phyloP scores from a whole-genome alignment of 2,113 vertebrate genomes.

The Mellivora capensis region DNA sequence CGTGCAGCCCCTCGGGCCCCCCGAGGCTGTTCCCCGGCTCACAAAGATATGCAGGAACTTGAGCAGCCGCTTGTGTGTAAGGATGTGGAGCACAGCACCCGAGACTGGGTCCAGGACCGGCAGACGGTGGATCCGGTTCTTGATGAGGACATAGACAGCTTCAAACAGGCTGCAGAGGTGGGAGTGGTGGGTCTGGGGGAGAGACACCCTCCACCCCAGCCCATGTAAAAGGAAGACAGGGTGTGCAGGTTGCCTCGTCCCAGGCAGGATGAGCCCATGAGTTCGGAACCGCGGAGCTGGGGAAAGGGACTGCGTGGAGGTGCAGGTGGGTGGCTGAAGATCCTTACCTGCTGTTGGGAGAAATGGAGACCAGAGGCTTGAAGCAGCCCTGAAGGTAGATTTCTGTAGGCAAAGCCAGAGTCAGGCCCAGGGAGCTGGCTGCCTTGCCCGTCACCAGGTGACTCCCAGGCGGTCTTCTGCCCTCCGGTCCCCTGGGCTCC shows the following conservation, averaged over 20 bases:
- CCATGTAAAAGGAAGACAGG: not conserved
- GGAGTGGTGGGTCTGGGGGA: not conserved
- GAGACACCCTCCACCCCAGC: not conserved
- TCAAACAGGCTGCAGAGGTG: conserved; percentile 91
- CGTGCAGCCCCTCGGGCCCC: not conserved
- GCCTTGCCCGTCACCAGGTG: not conserved
- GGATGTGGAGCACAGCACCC: conserved; percentile 92
- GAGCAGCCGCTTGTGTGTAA: conserved; percentile 97
- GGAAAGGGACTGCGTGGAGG: not conserved
- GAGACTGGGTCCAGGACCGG: conserved; percentile 94
- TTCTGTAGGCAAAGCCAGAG: conserved; percentile 81
- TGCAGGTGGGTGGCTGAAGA: not conserved
- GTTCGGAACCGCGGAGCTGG: not conserved
- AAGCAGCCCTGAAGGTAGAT: conserved; percentile 91
- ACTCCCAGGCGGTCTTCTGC: not conserved
- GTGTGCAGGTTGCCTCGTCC: not conserved
- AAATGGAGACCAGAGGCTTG: conserved; percentile 90
- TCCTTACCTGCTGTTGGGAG: conserved; percentile 90
- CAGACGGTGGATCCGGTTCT: conserved; percentile 96
- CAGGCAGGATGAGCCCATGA: not conserved
- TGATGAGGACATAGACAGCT: conserved; percentile 93
- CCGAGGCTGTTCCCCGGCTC: not conserved
- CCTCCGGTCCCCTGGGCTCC: not conserved
- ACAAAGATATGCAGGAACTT: conserved; percentile 97
- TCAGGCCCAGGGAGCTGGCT: not conserved